Evolutionary conservation across 1,140 invertebrate species (phyloP), one percentile per base, ranked within the genome.

Genomic region (Drosophila funebris): DNA sequence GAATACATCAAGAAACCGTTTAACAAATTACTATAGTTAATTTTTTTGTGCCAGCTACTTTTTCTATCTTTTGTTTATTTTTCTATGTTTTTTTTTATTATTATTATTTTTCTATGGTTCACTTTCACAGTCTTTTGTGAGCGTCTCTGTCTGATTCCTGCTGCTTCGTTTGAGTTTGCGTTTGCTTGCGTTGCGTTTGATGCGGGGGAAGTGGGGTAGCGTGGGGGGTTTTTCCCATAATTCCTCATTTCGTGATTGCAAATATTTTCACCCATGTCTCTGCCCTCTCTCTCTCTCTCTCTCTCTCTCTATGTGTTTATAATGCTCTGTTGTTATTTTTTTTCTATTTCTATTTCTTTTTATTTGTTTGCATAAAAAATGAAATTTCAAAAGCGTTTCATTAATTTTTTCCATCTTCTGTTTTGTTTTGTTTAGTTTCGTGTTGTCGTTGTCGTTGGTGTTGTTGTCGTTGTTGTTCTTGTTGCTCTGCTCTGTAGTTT

Each of bases 371-470:
- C 56, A 81, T 85, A 78, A 63, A 73, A 69, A 68, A 74, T 63
- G 58, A 77, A 71, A 85, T 85, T 77, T 63, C 73, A 44, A 85
- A 78, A 85, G 52, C 68, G 78, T 85, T 85, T 84, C 61, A 80
- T 85, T 80, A 81, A 84, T 77, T 74, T 81, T 69, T 69, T 57
- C 20, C 61, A 57, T 54, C 41, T 64, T 60, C 9, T 44, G 33
- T 57, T 43, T 50, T 56, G n/a, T 52, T 67, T 16, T 54, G 24
- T 43, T 46, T n/a, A n/a, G n/a, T 43, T 36, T 24, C 29, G 56
- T 53, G 41, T 36, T 27, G 48, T 22, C 31, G 27, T 54, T 71
- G 56, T 58, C 61, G 50, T 61, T 52, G 29, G 16, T 56, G 37
- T 54, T 29, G 11, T 50, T 64, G n/a, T 50, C 13, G 61, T 37